Base-by-base conservation (phyloP, 1,140 invertebrate species). In the Macrotrachela quadricornifera region DNA sequence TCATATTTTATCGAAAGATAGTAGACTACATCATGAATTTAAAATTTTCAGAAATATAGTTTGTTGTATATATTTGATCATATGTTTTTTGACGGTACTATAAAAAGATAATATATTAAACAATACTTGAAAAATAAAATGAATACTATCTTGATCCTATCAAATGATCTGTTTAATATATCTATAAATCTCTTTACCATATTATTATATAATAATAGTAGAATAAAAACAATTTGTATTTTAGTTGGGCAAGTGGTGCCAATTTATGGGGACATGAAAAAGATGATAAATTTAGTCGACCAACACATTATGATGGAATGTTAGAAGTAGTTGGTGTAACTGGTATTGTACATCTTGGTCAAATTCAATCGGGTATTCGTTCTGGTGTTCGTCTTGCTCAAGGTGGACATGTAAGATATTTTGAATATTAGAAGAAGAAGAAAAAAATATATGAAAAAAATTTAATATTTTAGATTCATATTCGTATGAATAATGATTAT, bases 251-350 rank as follows among this genome's bases (percentile, higher is more conserved):
- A 49, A 92, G 88, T 48, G 94, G 94, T 56, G 90, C 92, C 37
- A 97, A 97, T 77, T 90, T 90, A n/a, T 97, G 94, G 94, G 94
- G 94, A 55, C 83, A 83, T 46, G 90, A 95, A 68, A 88, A 85
- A 71, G 91, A 97, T 68, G 88, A 95, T 73, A 82, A 86, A 67
- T 99, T 97, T 75, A 80, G 79, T 60, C 92, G 91, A 67, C 92
- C 94, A 48, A 99, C 94, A 68, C 92, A 99, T 72, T 96, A 87
- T 79, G 94, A 99, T 72, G 94, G 94, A 39, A 84, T 94, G 78
- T 71, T 99, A 59, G 94, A 99, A 73, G 82, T 99, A 30, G 91
- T 99, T 37, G 94, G 92, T 47, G 87, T 99, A 6, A 94, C 88
- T 14, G 92, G 94, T 45, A 88, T 99, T 37, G 86, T 96, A 17